These are phyloP conservation scores for Sakesphorus luctuosus DNA, from an alignment of 2,113 vertebrate species.

Conservation along the genomic window DNA sequence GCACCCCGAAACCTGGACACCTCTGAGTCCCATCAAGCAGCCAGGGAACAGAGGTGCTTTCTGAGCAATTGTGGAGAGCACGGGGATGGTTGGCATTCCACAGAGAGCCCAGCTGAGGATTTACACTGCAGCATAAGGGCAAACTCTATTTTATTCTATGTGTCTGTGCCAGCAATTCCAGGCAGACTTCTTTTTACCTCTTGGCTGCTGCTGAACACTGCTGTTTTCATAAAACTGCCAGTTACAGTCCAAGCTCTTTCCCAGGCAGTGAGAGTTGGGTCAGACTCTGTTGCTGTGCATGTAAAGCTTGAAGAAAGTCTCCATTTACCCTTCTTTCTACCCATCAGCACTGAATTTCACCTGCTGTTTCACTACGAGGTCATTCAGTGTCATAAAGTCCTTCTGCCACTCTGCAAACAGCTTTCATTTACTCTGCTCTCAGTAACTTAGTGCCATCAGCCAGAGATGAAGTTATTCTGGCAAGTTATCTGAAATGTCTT, in stretches of 20 bases:
- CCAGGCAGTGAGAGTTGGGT: background rate
- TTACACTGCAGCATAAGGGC: background rate
- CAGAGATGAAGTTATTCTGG: constrained; percentile 39
- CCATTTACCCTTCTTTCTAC: background rate
- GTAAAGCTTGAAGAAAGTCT: background rate
- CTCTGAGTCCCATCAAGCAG: background rate
- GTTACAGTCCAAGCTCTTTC: background rate
- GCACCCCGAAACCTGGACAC: background rate
- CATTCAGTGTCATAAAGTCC: background rate
- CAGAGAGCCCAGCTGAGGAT: background rate
- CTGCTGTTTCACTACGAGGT: background rate
- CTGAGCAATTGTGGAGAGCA: background rate
- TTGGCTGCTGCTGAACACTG: background rate
- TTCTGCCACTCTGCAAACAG: background rate
- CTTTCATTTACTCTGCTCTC: background rate
- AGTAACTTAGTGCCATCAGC: background rate
- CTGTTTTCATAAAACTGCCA: background rate
- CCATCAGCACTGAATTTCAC: background rate
- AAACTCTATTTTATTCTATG: background rate
- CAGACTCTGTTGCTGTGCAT: background rate
- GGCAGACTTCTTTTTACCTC: background rate
- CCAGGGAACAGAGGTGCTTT: background rate
- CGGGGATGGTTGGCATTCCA: background rate
- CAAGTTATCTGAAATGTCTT: background rate
- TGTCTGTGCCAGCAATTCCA: background rate